Conservation (phyloP, 1,140 invertebrate genomes). For the Apolygus lucorum region DNA sequence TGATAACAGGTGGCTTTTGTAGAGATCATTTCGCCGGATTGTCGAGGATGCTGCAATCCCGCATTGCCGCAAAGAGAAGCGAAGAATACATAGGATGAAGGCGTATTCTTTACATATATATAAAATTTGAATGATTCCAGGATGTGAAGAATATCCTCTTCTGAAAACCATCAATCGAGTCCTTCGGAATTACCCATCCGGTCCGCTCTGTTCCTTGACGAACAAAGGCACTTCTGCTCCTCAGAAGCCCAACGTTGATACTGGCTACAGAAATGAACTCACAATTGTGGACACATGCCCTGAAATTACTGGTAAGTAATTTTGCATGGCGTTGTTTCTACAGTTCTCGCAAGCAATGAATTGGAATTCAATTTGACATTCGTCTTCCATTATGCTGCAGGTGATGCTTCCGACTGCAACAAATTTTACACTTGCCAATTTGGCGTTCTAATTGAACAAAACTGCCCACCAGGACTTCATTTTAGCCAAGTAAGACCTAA, state of each 20-base stretch:
- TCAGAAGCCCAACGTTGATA: neutral
- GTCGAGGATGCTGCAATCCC: no score
- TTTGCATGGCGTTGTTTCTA: neutral
- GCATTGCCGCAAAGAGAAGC: no score
- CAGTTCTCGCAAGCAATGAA: neutral
- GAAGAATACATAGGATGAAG: no score
- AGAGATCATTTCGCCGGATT: no score
- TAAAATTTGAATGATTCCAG: neutral
- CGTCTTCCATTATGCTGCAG: conserved; percentile 23
- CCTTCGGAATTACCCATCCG: conserved; percentile 50
- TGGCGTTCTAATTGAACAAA: conserved; percentile 52
- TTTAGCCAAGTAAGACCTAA: conserved; percentile 58
- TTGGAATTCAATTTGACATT: neutral
- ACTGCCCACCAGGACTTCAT: conserved; percentile 58
- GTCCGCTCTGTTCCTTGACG: conserved; percentile 34
- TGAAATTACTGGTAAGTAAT: conserved; percentile 19
- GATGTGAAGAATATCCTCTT: conserved; percentile 68
- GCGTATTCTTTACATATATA: no score
- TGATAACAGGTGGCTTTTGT: no score
- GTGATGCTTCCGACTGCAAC: conserved; percentile 51
- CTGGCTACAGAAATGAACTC: conserved; percentile 1
- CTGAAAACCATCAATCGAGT: conserved; percentile 68
- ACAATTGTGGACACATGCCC: conserved; percentile 12
- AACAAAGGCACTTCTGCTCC: neutral
- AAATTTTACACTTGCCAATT: conserved; percentile 74